Base-by-base conservation (phyloP, 1,140 invertebrate genomes). In the Bombus haemorrhoidalis region DNA sequence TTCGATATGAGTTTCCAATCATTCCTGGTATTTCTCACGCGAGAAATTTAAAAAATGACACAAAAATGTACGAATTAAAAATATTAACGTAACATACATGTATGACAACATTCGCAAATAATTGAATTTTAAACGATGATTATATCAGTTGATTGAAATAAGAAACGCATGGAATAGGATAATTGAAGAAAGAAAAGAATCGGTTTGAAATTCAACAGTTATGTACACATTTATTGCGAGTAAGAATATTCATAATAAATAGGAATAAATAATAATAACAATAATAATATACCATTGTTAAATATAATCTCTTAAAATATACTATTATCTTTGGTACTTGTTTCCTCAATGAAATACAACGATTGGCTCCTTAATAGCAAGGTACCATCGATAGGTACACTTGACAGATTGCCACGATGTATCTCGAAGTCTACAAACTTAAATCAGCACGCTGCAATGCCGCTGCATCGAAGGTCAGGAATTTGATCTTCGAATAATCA, bases 181-280 rank as follows among this genome's bases (percentile, higher is more conserved):
- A 72, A 72, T 59, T 1, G 37, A 47, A 72, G 15, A 4, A 9
- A 22, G 41, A 32, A 22, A 47, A 28, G 15, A 18, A 39, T 64
- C 47, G 13, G 12, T n/a, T 62, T 77, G 9, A 83, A 83, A 83
- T 86, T 86, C 80, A 86, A 86, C 80, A 77, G 76, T 59, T 87
- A 81, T 81, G 72, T 85, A 87, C 77, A 87, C 8, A 18, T 87
- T 87, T 87, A 87, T 87, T 87, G 25, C 43, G n/a, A 32, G 81
- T 86, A 86, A 86, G 66, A 86, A 86, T 66, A 86, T 72, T 53
- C 81, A 89, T 85, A 89, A 83, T 89, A 80, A 87, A 85, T 86
- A 88, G 68, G 77, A 87, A 89, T 76, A 81, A 81, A 81, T 76
- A 76, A 32, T 64, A 77, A 57, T 78, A 72, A 82, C 22, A 34